A percentile compares a stretch with the other conserved stretches of the same genome.
Evolutionary conservation across 1,140 invertebrate species (phyloP).

Genomic region (Nomia melanderi): DNA sequence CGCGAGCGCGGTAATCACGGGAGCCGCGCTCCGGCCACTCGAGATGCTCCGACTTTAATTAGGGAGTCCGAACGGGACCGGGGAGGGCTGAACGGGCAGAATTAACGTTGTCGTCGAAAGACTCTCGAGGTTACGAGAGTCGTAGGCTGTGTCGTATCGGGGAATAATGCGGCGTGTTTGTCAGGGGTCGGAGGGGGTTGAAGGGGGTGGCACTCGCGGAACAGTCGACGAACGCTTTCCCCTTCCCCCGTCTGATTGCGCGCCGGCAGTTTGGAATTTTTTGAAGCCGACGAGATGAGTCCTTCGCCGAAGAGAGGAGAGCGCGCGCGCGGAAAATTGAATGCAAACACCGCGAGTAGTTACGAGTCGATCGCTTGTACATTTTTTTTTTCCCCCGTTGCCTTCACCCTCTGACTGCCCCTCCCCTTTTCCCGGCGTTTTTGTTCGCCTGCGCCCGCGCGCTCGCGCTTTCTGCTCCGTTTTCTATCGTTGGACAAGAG

Average conservation of each 20-base stretch:
- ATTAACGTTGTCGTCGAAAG: slow-evolving; percentile 41
- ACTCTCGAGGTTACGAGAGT: slow-evolving; percentile 39
- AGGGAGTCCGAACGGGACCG: slow-evolving; percentile 6
- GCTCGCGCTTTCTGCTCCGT: not conserved
- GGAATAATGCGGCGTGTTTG: slow-evolving; percentile 33
- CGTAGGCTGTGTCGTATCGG: slow-evolving; percentile 28
- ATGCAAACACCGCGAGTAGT: slow-evolving; percentile 30
- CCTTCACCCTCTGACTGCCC: not conserved
- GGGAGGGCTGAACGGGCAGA: not conserved
- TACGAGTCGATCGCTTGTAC: slow-evolving; percentile 23
- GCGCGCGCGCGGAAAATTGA: slow-evolving; percentile 22
- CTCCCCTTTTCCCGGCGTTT: not conserved
- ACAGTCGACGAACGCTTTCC: slow-evolving; percentile 25
- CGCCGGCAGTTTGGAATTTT: slow-evolving; percentile 25
- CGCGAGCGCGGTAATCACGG: slow-evolving; percentile 35
- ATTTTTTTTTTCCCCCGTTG: not conserved
- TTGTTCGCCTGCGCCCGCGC: not conserved
- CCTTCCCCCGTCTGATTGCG: not conserved
- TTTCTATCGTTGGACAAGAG: not conserved
- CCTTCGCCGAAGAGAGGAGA: slow-evolving; percentile 18
- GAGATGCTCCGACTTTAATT: slow-evolving; percentile 40
- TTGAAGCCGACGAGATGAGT: slow-evolving; percentile 14
- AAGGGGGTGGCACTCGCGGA: slow-evolving; percentile 4
- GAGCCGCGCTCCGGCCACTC: not conserved
- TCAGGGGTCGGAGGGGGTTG: not conserved